Evolutionary conservation across 92 coral and sea anemone genomes (phyloP).

Genomic region (Micromussa lordhowensis): DNA sequence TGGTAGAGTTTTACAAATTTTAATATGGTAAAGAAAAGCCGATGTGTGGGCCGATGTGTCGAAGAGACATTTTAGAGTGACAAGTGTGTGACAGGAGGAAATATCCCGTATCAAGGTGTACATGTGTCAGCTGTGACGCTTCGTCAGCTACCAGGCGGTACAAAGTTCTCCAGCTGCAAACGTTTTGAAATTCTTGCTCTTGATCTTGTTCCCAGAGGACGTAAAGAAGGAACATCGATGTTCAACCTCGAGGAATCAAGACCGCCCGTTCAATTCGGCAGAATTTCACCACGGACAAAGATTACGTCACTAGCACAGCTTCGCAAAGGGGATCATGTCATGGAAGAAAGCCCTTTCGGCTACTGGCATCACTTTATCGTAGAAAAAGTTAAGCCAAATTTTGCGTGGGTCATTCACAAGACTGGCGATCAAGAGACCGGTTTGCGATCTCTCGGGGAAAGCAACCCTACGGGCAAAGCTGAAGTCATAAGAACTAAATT

Average conservation of each 20-base stretch:
- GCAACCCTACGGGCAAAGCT: constrained; percentile 78
- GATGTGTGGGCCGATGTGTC: constrained; percentile 7
- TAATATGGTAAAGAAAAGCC: not conserved
- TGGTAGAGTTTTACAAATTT: not conserved
- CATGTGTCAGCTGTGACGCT: constrained; percentile 1
- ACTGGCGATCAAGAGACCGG: constrained; percentile 86
- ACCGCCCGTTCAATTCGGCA: constrained; percentile 66
- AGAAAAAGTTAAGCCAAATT: constrained; percentile 80
- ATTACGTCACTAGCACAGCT: constrained; percentile 77
- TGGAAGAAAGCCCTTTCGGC: constrained; percentile 90
- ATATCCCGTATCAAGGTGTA: not conserved
- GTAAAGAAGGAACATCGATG: not conserved
- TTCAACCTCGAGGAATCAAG: constrained; percentile 32
- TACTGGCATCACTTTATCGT: constrained; percentile 95
- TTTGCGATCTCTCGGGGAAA: constrained; percentile 65
- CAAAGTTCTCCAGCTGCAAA: not conserved
- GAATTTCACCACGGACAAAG: constrained; percentile 80
- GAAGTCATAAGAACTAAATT: constrained; percentile 79
- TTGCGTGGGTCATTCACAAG: constrained; percentile 84
- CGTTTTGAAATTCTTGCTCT: not conserved
- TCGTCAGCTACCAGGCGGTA: not conserved
- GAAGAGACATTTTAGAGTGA: not conserved
- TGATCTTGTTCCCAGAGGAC: not conserved
- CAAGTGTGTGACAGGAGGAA: not conserved
- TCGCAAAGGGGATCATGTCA: constrained; percentile 83